Evolutionary conservation across 1,140 invertebrate species (phyloP).

Genomic region (Vollenhovia emeryi): DNA sequence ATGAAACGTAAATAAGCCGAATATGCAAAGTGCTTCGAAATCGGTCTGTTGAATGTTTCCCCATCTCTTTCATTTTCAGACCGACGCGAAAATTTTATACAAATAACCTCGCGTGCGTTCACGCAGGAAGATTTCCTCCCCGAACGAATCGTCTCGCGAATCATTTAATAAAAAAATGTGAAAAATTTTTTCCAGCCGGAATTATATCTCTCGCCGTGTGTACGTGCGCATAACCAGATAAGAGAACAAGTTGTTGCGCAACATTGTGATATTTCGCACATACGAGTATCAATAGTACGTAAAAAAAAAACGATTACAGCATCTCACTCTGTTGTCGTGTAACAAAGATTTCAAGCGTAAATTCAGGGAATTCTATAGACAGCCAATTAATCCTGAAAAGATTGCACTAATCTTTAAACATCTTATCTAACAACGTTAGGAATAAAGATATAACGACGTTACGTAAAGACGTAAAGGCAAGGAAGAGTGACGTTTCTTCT

Average conservation of each 20-base stretch:
- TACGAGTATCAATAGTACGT: not conserved
- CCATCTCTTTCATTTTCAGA: not conserved
- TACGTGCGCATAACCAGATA: not conserved
- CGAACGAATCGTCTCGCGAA: not conserved
- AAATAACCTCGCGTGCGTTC: not conserved
- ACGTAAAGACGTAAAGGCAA: not conserved
- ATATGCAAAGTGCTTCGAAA: not conserved
- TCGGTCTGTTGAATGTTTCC: not conserved
- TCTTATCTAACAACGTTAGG: not conserved
- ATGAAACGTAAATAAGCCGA: slow-evolving; percentile 14
- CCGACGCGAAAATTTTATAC: not conserved
- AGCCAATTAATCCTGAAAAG: not conserved
- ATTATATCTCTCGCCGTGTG: not conserved
- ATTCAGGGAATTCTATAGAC: not conserved
- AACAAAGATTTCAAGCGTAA: not conserved
- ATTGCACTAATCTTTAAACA: not conserved
- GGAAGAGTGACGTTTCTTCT: not conserved
- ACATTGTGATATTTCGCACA: not conserved
- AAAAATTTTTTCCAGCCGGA: not conserved
- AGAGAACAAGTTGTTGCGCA: not conserved
- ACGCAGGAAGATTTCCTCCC: too few species aligned
- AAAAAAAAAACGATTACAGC: not conserved
- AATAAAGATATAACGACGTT: not conserved
- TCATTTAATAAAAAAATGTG: not conserved
- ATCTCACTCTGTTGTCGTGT: not conserved